phyloP scores from a whole-genome alignment of 92 coral and sea anemone genomes.

The Meandrina meandrites region DNA sequence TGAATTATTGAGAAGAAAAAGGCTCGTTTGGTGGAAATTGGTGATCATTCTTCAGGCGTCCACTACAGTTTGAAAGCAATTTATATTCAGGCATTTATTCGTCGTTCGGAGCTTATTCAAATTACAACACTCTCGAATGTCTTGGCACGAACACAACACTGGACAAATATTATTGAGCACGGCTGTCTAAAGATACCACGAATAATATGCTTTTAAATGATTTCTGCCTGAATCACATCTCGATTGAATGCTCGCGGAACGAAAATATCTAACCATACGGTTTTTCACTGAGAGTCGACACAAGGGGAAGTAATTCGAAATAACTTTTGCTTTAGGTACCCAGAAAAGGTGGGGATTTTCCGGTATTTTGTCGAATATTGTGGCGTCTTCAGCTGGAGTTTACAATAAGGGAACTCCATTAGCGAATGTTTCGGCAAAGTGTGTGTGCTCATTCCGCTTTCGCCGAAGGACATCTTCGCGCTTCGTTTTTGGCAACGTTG shows the following conservation, averaged over 20 bases:
- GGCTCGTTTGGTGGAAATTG: not conserved
- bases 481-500: not conserved
- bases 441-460: not conserved
- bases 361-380: not conserved
- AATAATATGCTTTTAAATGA: not conserved
- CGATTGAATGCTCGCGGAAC: not conserved
- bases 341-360: not conserved
- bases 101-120: not conserved
- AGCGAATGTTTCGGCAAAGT: not conserved
- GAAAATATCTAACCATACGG: not conserved
- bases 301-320: not conserved
- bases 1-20: not conserved
- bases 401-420: not conserved
- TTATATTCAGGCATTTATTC: not conserved
- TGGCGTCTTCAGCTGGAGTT: not conserved
- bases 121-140: slow-evolving; percentile 1
- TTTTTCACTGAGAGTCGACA: not conserved
- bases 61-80: not conserved
- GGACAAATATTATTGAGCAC: not conserved
- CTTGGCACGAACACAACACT: slow-evolving; percentile 1
- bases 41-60: not conserved
- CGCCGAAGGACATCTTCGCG: not conserved
- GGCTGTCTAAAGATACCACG: slow-evolving; percentile 2
- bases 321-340: not conserved
- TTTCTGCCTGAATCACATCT: not conserved